Evolutionary conservation across 2,797 vertebrate genomes (phyloP), one percentile per base, ranked within the genome.

Genomic region (Sparus aurata): DNA sequence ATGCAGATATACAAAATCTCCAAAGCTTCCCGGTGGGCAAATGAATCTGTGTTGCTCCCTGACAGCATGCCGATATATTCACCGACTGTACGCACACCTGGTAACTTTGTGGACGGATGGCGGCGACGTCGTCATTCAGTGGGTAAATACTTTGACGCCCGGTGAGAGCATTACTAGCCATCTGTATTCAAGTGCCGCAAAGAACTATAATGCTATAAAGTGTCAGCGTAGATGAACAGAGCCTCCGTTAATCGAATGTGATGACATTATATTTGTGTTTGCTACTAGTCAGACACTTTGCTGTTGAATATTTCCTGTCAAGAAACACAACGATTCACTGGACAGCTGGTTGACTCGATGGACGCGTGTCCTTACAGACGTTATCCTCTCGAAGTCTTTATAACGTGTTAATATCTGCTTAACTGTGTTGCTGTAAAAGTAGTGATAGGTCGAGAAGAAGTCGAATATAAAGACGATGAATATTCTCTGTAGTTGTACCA

Each of bases 1-100:
- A 60, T 79, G 80, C 89, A 86, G 61, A 79, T 89, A 82, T 81
- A 85, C 77, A 79, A 82, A 75, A 76, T 87, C 79, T 87, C 83
- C 85, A 85, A 90, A 86, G 90, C 91, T 90, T 93, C 88, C 88
- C 59, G 68, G 81, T 82, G 80, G 85, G 88, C 85, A 83, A 74
- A 87, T 83, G 46, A 83, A 76, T 75, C 57, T 50, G 69, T 76
- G 75, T 88, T 84, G 54, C 77, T 89, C 76, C 70, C 78, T 84
- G 90, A 92, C 85, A 90, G 95, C 94, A 94, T 96, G 94, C 92
- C 89, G 60, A 83, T 86, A 92, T 92, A 93, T 80, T 71, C 85
- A 89, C 79, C 63, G 85, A 70, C 82, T 91, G 83, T 86, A 87
- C 49, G 38, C 5, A 88, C 85, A 89, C 73, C 71, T 81, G 74